Evolutionary conservation across 2,797 vertebrate genomes (phyloP), one percentile per base, ranked within the genome.

Genomic region (Euthynnus affinis): DNA sequence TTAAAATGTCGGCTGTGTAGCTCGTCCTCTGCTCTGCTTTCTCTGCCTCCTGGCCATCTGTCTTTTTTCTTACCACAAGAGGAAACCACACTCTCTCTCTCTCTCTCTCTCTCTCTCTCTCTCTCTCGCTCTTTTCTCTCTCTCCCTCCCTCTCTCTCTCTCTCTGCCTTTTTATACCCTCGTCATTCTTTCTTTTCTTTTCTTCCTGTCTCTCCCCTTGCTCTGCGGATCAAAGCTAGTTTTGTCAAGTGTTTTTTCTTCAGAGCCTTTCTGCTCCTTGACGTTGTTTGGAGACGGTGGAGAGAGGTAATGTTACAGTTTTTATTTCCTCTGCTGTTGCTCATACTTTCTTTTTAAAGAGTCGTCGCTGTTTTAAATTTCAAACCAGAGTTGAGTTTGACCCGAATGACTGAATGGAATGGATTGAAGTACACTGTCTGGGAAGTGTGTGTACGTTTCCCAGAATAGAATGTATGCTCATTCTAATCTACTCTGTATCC

Each of bases 1-100:
- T 91, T 92, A 94, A 94, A 93, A 94, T 94, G 93, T 94, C 93
- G 89, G 92, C 91, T 72, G 84, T 91, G 81, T 90, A 92, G 92
- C 85, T 89, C 58, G 88, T 90, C 80, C 83, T 89, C 82, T 82
- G 78, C 82, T 88, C 82, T 62, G 79, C 77, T 85, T 83, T 87
- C 78, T 85, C 76, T 89, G 66, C 73, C 79, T 87, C 72, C 85
- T 67, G 67, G 87, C 87, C 87, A 88, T 91, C 85, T 88, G 85
- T 91, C 85, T 86, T 84, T 86, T 84, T 83, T 82, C 85, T 88
- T 79, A 78, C 79, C 81, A 80, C 75, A 78, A 75, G 81, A 87
- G 81, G 69, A 84, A 92, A 86, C 78, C 79, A 66, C 64, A 7
- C 63, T 57, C 64, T n/a, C 32, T 15, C 9, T 58, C 49, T 42